These are phyloP conservation scores for Hippopotamus amphibius DNA, from an alignment of 2,113 vertebrate species.

Conservation along the genomic window DNA sequence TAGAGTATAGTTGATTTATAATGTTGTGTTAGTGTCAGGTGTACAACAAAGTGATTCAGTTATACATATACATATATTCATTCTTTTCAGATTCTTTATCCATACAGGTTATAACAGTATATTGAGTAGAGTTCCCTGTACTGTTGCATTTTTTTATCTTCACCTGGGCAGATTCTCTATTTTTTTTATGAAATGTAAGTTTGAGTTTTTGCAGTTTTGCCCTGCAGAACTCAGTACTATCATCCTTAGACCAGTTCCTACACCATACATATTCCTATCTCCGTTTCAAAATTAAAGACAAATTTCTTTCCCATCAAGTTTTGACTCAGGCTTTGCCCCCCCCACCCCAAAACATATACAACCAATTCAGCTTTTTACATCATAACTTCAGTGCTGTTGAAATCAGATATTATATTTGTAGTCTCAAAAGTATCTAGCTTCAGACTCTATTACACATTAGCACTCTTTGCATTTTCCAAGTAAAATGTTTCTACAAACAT, in stretches of 20 bases:
- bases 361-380: neutral
- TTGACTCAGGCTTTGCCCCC: neutral
- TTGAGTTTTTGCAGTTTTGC: neutral
- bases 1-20: neutral
- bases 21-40: neutral
- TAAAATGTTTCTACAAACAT: slow-evolving; percentile 24
- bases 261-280: neutral
- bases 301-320: neutral
- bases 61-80: neutral
- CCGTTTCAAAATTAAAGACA: neutral
- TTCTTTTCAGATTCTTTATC: neutral
- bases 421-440: neutral
- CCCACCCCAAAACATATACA: neutral
- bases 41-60: neutral
- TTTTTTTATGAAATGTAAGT: slow-evolving; percentile 20
- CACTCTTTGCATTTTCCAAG: neutral
- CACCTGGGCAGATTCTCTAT: neutral
- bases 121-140: neutral
- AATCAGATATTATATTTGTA: neutral
- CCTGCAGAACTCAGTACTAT: neutral
- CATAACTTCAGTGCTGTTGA: neutral
- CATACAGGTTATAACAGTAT: neutral
- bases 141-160: neutral
- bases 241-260: neutral
- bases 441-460: neutral